Evolutionary conservation across 2,888 invertebrate genomes (phyloP).

Genomic region (Napeogenes inachia): DNA sequence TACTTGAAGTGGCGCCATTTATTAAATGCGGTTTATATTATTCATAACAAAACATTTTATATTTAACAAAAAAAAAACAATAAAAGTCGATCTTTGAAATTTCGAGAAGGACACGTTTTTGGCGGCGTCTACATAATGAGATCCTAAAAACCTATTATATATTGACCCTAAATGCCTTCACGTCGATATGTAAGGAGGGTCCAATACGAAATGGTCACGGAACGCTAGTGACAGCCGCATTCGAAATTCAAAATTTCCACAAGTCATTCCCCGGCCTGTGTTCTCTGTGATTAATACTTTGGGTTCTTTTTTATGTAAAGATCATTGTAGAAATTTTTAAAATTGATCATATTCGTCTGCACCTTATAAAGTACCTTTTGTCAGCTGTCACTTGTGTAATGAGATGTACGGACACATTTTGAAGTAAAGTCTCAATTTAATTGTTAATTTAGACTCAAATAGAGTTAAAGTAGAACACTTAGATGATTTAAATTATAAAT

Average conservation of each 20-base stretch:
- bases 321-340: constrained; percentile 22
- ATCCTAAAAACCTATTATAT: constrained; percentile 36
- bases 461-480: no score
- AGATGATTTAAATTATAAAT: no score
- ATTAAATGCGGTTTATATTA: neutral
- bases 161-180: constrained; percentile 26
- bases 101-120: constrained; percentile 59
- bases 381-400: constrained; percentile 5
- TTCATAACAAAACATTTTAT: neutral
- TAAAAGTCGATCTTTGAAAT: constrained; percentile 40
- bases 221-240: constrained; percentile 53
- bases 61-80: constrained; percentile 29
- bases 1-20: no score
- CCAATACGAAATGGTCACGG: constrained; percentile 40
- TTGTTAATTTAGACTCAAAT: no score
- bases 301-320: constrained; percentile 37
- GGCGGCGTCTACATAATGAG: constrained; percentile 50
- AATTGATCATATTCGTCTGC: constrained; percentile 32
- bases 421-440: no score
- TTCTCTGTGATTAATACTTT: constrained; percentile 66
- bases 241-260: constrained; percentile 63
- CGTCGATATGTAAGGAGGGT: constrained; percentile 18
- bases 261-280: constrained; percentile 63
- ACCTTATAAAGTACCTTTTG: constrained; percentile 22
- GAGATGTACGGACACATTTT: no score